Evolutionary conservation across 35 echinoderm and acorn worm species (phyloP), one percentile per base, ranked within the genome.

Genomic region (Hemicentrotus pulcherrimus): DNA sequence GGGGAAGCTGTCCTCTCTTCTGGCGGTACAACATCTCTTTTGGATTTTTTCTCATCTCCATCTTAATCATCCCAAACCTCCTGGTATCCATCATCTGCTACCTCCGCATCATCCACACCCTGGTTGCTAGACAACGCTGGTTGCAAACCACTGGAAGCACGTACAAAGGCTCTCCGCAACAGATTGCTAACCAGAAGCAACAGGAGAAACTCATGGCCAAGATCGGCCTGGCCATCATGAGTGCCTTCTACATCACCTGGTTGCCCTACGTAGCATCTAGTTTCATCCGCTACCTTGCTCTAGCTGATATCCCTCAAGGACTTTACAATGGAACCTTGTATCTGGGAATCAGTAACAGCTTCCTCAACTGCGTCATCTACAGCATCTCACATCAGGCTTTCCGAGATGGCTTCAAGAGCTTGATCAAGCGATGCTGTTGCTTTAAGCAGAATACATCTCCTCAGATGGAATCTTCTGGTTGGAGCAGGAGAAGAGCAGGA

Each of bases 341-440:
- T 94, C 78, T 97, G 24, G 97, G 96, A 61, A 94, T 98, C 47
- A 94, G 96, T 12, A 98, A 98, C 95, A 98, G 97, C 59, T 95
- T 98, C 47, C 95, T 98, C 4, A 98, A 98, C 95, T 98, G 97
- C 50, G 46, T 97, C 41, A 97, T 98, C 48, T 98, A 98, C 94
- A 97, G 96, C 94, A 95, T 98, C 15, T 95, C 96, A 9, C 97
- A 98, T 71, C 95, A 97, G 48, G 94, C 96, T 47, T 96, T 98
- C 89, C 47, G 96, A 28, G 95, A 88, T 0, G 95, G 95, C 5
- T 71, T 95, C 4, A 96, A 93, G 61, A 31, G 46, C 11, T 35
- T 97, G 33, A 11, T 91, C 46, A 91, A 85, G 50, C 61, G 86
- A 94, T 31, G 48, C 45, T 97, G 94, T 46, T 97, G 95, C 32